Conservation (phyloP, 2,113 vertebrate species). For the Canis aureus region DNA sequence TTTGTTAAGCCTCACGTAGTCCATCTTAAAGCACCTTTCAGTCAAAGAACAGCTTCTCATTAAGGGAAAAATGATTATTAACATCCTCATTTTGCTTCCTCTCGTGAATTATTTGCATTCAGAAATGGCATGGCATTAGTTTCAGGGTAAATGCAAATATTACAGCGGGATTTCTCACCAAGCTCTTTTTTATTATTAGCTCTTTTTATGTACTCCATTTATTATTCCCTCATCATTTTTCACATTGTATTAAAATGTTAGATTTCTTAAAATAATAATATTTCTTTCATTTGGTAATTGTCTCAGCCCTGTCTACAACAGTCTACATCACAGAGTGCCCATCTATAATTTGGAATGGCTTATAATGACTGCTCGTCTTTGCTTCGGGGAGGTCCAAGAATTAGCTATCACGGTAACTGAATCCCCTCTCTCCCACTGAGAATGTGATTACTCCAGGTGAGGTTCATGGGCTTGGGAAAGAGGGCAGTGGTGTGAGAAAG, state of each 20-base stretch:
- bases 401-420: constrained; percentile 81
- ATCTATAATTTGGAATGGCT: constrained; percentile 85
- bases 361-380: constrained; percentile 83
- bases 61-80: constrained; percentile 91
- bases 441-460: constrained; percentile 86
- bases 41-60: constrained; percentile 90
- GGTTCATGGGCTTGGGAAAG: constrained; percentile 80
- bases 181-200: constrained; percentile 91
- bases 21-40: constrained; percentile 88
- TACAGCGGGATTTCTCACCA: constrained; percentile 90
- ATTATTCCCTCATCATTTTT: constrained; percentile 90
- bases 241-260: constrained; percentile 90
- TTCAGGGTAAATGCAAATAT: constrained; percentile 92
- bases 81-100: constrained; percentile 90
- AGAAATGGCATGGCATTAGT: constrained; percentile 89
- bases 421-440: constrained; percentile 84
- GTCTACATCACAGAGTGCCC: constrained; percentile 77
- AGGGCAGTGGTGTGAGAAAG: constrained; percentile 78
- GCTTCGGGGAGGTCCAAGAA: constrained; percentile 82
- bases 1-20: constrained; percentile 88
- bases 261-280: constrained; percentile 90
- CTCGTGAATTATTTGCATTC: constrained; percentile 92
- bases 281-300: constrained; percentile 89
- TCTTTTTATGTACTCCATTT: constrained; percentile 89
- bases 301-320: constrained; percentile 83